Evolutionary conservation across 2,888 invertebrate species (phyloP), one percentile per base, ranked within the genome.

Genomic region (Idaea straminata): DNA sequence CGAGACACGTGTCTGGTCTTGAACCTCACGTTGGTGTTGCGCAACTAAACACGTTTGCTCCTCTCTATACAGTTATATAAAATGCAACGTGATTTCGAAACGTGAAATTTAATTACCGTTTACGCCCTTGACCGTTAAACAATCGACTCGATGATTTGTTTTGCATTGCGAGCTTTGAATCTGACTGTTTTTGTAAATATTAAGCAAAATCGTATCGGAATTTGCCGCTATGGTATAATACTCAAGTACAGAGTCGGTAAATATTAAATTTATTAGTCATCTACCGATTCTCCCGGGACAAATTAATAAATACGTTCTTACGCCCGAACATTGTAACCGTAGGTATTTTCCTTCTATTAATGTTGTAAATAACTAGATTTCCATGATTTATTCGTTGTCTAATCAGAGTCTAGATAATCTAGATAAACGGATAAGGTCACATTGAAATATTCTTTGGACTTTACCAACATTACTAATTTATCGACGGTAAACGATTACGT

Each of bases 11-110:
- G 90, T 79, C 77, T 76, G 81, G 69, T 82, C 88, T 86, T 88
- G 89, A 87, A 88, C 89, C 88, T 88, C 91, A 91, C 92, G 91
- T 91, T 91, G 87, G 69, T 73, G 78, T 91, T 90, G 84, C 90
- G 89, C 85, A 91, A 91, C 85, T 71, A 75, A 81, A 77, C 88
- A 86, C 88, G 86, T 84, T 88, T 77, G 79, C 81, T 83, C 86
- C 79, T 85, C 85, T 83, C 82, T 77, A 78, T 76, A 82, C 85
- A 83, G 87, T 90, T 90, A 91, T 85, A 89, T 90, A 90, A 90
- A 87, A 83, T 80, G 77, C 87, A 91, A 91, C 91, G 89, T 91
- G 91, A 91, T 85, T 78, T 74, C 72, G 77, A 78, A 86, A 87
- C 85, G 85, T 86, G 83, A 83, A 85, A 86, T 80, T 83, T 83